Evolutionary conservation across 2,797 vertebrate genomes (phyloP), one percentile per base, ranked within the genome.

Genomic region (Borostomias antarcticus): DNA sequence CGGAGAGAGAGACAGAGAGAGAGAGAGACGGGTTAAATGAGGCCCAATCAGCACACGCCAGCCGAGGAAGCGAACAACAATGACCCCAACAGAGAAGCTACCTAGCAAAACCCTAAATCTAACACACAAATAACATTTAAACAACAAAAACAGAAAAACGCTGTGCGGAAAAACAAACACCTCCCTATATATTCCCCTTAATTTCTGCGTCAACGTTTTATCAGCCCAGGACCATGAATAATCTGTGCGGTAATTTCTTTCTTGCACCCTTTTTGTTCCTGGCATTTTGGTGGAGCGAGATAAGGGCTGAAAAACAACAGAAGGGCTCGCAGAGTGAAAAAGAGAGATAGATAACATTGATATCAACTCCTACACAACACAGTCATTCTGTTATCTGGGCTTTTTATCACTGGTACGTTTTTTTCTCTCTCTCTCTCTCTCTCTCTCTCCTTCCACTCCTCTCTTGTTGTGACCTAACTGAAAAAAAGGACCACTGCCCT

Each of bases 221-320:
- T 81, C 79, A 88, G 73, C 57, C 75, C 4, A 80, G 73, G 71
- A 74, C 89, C 51, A 72, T 80, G 85, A 92, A 91, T 91, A 90
- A 92, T 91, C 88, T 84, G 86, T 86, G 90, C 76, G 28, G 91
- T 86, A 90, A 91, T 89, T 93, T 89, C 85, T 91, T 89, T 88
- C 85, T 89, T 91, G 89, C 80, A 91, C 82, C 79, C 87, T 93
- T 94, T 94, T 93, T 95, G 94, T 96, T 95, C 94, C 94, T 96
- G 95, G 95, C 96, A 96, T 96, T 97, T 97, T 97, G 96, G 94
- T 93, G 92, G 89, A 91, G 94, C 40, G 83, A 96, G 96, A 98
- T 96, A 96, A 97, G 94, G 82, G 89, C 90, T 89, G 94, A 84
- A 83, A 96, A 95, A 95, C 94, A 95, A 95, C 93, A 96, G 94